phyloP scores from a whole-genome alignment of 2,888 invertebrate genomes.

The Halictus ligatus region DNA sequence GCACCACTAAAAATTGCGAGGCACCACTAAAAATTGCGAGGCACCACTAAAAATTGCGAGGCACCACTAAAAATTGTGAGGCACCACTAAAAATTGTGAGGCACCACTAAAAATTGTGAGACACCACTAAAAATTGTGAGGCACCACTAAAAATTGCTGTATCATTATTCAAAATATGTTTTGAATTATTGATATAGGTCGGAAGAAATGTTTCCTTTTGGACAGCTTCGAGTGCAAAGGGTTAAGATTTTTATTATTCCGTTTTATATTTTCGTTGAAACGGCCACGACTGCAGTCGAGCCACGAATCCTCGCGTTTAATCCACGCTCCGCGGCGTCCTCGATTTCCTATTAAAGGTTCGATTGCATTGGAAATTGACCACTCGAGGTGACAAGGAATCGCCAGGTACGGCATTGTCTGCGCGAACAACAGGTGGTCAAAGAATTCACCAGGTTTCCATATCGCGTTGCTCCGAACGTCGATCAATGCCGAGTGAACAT shows the following conservation, averaged over 20 bases:
- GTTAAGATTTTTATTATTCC: neutral
- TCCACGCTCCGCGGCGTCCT: conserved; percentile 7
- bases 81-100: too few relatives aligned
- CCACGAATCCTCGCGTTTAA: neutral
- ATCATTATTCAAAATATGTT: too few relatives aligned
- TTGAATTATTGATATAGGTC: too few relatives aligned
- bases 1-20: too few relatives aligned
- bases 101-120: too few relatives aligned
- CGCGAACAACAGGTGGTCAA: conserved; percentile 68
- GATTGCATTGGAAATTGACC: conserved; percentile 45
- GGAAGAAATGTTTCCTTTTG: too few relatives aligned
- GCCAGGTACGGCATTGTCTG: conserved; percentile 44
- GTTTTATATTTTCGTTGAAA: neutral
- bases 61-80: too few relatives aligned
- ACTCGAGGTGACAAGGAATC: conserved; percentile 52
- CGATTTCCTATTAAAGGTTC: conserved; percentile 35
- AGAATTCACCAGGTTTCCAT: conserved; percentile 53
- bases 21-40: too few relatives aligned
- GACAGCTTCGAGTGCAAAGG: too few relatives aligned
- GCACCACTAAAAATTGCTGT: too few relatives aligned
- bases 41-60: too few relatives aligned
- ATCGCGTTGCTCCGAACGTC: conserved; percentile 51
- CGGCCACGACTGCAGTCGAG: neutral
- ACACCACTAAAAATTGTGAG: too few relatives aligned
- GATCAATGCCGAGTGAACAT: conserved; percentile 36